phyloP scores from a whole-genome alignment of 2,888 invertebrate species.

The Archips crataeganus region DNA sequence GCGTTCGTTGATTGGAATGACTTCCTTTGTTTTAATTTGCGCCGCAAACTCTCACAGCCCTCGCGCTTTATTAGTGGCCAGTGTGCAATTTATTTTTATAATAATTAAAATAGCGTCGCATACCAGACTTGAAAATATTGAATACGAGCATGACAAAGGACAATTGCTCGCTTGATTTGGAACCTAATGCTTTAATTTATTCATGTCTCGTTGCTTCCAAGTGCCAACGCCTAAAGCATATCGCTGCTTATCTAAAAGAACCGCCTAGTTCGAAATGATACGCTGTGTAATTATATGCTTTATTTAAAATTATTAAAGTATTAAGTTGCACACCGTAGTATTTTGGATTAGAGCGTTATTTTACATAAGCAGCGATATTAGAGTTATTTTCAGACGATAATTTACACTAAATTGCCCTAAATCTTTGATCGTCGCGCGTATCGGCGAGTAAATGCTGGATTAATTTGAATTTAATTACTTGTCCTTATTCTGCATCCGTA shows the following conservation, averaged over 20 bases:
- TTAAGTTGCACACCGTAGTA: too few relatives aligned
- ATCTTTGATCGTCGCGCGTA: background rate
- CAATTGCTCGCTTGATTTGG: background rate
- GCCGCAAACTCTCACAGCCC: background rate
- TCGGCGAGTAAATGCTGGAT: background rate
- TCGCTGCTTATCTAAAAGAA: too few relatives aligned
- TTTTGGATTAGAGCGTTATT: too few relatives aligned
- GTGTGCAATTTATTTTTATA: background rate
- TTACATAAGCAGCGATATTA: too few relatives aligned
- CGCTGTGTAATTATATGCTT: too few relatives aligned
- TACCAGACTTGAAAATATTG: background rate
- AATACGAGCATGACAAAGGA: background rate
- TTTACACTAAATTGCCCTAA: background rate
- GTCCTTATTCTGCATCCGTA: background rate
- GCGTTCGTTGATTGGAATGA: background rate
- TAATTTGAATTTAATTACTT: conserved; percentile 14
- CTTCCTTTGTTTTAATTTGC: background rate
- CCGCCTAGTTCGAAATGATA: too few relatives aligned
- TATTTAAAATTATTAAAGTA: too few relatives aligned
- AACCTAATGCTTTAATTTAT: background rate
- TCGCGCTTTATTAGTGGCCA: background rate
- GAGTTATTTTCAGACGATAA: background rate
- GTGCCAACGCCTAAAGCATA: background rate
- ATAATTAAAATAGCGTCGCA: background rate
- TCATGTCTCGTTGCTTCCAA: background rate